These are phyloP conservation scores for Elephas maximus DNA, from an alignment of 2,113 vertebrate genomes.

Conservation along the genomic window DNA sequence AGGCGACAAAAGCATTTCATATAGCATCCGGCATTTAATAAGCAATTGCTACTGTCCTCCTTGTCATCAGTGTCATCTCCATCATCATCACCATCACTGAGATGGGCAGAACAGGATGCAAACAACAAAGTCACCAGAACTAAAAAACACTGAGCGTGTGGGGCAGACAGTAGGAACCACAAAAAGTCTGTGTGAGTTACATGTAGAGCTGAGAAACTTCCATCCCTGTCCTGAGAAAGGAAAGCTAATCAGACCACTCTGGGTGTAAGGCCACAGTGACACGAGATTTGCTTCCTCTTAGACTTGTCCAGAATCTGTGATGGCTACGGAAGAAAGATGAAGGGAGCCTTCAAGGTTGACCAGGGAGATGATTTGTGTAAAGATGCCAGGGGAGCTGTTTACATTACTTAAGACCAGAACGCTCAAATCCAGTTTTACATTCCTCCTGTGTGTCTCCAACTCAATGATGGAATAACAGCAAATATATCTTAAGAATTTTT, in stretches of 20 bases:
- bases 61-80: no score
- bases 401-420: not conserved
- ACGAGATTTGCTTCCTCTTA: not conserved
- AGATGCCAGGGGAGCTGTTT: not conserved
- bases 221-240: not conserved
- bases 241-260: not conserved
- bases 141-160: not conserved
- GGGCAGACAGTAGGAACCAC: not conserved
- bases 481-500: not conserved
- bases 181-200: not conserved
- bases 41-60: not conserved
- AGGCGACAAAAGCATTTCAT: not conserved
- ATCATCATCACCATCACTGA: not conserved
- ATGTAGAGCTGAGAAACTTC: not conserved
- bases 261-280: not conserved
- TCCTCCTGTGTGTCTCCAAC: not conserved
- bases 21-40: not conserved
- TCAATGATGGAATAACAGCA: not conserved
- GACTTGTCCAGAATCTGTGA: not conserved
- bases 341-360: not conserved
- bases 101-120: not conserved
- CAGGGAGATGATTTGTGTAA: not conserved
- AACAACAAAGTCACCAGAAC: not conserved
- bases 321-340: not conserved
- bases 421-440: not conserved